Evolutionary conservation across 2,888 invertebrate genomes (phyloP), one percentile per base, ranked within the genome.

Genomic region (Phasia obesa): DNA sequence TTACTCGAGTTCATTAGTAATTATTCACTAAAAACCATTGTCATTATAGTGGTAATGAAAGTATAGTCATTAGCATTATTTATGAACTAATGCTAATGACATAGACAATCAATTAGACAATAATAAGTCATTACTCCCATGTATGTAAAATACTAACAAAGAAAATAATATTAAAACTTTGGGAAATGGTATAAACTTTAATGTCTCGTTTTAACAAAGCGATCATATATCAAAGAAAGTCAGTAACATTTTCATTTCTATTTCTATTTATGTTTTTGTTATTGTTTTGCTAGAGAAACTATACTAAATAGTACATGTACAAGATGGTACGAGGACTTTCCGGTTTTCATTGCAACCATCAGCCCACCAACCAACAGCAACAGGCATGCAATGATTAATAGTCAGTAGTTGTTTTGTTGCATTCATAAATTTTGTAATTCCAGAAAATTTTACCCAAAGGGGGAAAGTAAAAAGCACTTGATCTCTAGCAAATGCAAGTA

Each of bases 351-450:
- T 11, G 3, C 35, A 35, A 35, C 15, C n/a, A n/a, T 42, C 15
- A 47, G 7, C 17, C 44, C 31, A 65, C 17, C 23, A n/a, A 60
- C 13, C 23, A 59, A 49, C 67, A 79, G 83, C 82, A 83, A 79
- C 78, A 83, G 71, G 83, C 79, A 67, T 44, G 42, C 70, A 59
- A 83, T 83, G 83, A 83, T 83, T 79, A 79, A 83, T 83, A 79
- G 74, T 44, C 65, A 42, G 38, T 47, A 49, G 27, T 38, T 57
- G 35, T 62, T 47, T 47, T 67, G 42, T 67, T 69, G 60, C 67
- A 60, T 74, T 73, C 47, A 53, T 60, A 69, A 67, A 60, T 60
- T 65, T 53, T 55, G 60, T 25, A 67, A 59, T 73, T 65, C 42
- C 21, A 51, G 25, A 71, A 57, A 62, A 42, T 62, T 13, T 35